Conservation (phyloP, 1,140 invertebrate species). For the Aphaenogaster floridana region DNA sequence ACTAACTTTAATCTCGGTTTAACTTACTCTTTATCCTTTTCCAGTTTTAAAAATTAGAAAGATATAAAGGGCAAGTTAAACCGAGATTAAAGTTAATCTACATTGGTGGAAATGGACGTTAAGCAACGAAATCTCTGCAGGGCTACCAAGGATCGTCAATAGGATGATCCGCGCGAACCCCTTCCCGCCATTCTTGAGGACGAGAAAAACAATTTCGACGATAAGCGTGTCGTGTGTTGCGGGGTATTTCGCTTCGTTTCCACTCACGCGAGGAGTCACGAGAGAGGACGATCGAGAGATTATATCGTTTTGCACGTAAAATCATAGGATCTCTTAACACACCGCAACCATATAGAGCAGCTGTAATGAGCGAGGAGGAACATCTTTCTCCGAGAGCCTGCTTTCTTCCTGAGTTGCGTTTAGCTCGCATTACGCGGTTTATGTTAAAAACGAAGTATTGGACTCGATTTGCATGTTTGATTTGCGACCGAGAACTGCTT, state of each 20-base stretch:
- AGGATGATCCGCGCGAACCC: not conserved
- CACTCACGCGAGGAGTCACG: not conserved
- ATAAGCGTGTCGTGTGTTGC: not conserved
- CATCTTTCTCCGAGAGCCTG: not conserved
- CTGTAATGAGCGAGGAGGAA: not conserved
- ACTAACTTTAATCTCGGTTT: no score
- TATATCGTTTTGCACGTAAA: constrained; percentile 5
- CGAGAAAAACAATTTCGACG: not conserved
- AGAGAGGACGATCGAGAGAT: constrained; percentile 45
- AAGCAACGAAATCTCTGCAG: not conserved
- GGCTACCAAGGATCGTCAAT: not conserved
- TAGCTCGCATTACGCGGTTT: no score
- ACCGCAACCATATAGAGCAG: not conserved
- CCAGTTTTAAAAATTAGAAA: no score
- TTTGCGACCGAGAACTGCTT: constrained; percentile 18
- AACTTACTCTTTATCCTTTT: no score
- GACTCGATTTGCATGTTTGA: not conserved
- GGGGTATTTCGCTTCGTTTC: constrained; percentile 3
- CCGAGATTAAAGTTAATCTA: no score
- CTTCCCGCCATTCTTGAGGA: not conserved
- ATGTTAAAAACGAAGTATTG: not conserved
- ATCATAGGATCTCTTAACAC: not conserved
- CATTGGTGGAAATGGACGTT: no score
- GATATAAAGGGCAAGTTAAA: no score
- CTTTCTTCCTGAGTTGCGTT: not conserved